Conservation (phyloP, 2,113 vertebrate species). For the Syrrhaptes paradoxus region DNA sequence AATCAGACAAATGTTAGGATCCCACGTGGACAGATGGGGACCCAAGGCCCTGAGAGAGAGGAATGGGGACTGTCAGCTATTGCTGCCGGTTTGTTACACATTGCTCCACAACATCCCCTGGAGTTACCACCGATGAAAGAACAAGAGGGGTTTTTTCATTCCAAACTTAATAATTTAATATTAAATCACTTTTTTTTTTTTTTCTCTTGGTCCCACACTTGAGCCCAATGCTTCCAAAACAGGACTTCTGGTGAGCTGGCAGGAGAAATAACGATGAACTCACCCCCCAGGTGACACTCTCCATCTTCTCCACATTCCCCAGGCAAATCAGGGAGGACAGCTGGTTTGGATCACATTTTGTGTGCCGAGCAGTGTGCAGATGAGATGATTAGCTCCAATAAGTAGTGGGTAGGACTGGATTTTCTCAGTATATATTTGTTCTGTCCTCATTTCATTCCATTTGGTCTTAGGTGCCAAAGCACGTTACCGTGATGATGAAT, state of each 20-base stretch:
- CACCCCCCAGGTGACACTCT: background rate
- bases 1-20: background rate
- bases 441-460: conserved; percentile 47
- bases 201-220: background rate
- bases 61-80: background rate
- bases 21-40: background rate
- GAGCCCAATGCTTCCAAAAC: background rate
- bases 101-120: background rate
- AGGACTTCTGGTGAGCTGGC: background rate
- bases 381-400: conserved; percentile 34
- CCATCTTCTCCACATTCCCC: background rate
- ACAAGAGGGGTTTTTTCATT: background rate
- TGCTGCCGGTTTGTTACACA: background rate
- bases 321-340: conserved; percentile 9
- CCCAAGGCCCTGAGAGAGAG: background rate
- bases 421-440: conserved; percentile 15
- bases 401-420: conserved; percentile 39
- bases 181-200: background rate
- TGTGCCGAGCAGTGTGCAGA: conserved; percentile 40
- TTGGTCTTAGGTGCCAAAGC: conserved; percentile 8
- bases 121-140: background rate
- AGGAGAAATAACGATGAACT: background rate
- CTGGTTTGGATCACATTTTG: conserved; percentile 11
- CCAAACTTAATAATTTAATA: background rate
- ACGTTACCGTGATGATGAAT: background rate